These are phyloP conservation scores for Furcifer pardalis DNA, from an alignment of 2,797 vertebrate genomes.

Conservation along the genomic window DNA sequence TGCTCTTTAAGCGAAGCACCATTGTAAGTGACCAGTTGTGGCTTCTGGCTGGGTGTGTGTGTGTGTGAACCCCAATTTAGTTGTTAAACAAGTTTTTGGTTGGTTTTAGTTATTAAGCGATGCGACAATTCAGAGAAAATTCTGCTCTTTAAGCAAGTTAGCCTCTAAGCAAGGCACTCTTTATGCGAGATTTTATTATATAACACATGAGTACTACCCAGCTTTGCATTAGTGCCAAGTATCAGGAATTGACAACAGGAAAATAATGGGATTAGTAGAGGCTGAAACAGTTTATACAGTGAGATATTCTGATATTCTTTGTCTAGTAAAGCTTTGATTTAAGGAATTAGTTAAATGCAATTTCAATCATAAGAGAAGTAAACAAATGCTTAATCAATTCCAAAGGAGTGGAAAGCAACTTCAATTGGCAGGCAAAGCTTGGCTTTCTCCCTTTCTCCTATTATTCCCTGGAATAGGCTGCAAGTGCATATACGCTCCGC, in stretches of 20 bases:
- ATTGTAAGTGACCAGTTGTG: too few relatives aligned
- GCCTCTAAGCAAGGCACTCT: too few relatives aligned
- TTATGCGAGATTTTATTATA: too few relatives aligned
- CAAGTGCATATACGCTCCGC: slow-evolving; percentile 62
- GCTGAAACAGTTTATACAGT: slow-evolving; percentile 7
- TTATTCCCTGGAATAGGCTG: slow-evolving; percentile 56
- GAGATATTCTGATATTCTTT: slow-evolving; percentile 15
- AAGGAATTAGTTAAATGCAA: background rate
- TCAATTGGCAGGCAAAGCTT: slow-evolving; percentile 23
- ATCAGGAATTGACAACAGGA: background rate
- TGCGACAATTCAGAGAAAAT: too few relatives aligned
- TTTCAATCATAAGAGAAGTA: slow-evolving; percentile 39
- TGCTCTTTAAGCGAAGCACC: too few relatives aligned
- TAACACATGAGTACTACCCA: background rate
- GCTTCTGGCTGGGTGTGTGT: too few relatives aligned
- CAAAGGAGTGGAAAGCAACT: slow-evolving; percentile 25
- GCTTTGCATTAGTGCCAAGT: background rate
- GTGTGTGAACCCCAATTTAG: too few relatives aligned
- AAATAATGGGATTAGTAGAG: background rate
- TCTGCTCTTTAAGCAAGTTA: too few relatives aligned
- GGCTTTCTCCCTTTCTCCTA: slow-evolving; percentile 38
- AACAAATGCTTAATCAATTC: slow-evolving; percentile 31
- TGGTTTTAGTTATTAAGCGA: too few relatives aligned
- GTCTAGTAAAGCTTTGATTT: slow-evolving; percentile 32
- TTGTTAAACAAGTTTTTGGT: too few relatives aligned